phyloP scores from a whole-genome alignment of 2,888 invertebrate species.

The Dorcus hopei region DNA sequence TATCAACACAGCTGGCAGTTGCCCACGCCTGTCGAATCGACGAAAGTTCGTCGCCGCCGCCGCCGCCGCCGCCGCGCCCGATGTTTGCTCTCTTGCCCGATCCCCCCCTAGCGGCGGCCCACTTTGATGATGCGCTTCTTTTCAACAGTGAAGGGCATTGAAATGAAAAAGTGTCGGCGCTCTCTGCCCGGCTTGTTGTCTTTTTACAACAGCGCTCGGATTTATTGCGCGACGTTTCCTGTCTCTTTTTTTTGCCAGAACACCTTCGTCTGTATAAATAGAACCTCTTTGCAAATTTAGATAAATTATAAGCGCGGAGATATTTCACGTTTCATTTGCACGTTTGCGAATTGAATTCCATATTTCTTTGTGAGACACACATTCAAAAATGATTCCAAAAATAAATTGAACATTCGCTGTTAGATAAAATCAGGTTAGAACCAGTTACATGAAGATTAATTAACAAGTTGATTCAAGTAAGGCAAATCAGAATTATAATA shows the following conservation, averaged over 20 bases:
- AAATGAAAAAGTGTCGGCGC: conserved; percentile 22
- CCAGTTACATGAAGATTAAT: too few relatives aligned
- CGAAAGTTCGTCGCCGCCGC: conserved; percentile 16
- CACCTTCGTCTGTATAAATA: too few relatives aligned
- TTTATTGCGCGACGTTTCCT: conserved; percentile 1
- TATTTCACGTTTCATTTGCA: not conserved
- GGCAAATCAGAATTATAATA: too few relatives aligned
- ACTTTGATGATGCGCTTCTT: conserved; percentile 21
- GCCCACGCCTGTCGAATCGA: conserved; percentile 23
- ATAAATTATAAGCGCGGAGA: not conserved
- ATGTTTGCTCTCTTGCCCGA: conserved; percentile 16
- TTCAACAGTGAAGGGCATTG: conserved; percentile 18
- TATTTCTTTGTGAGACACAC: too few relatives aligned
- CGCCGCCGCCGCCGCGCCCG: conserved; percentile 12
- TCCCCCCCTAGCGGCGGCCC: conserved; percentile 15
- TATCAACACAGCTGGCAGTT: conserved; percentile 23
- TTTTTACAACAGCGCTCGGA: conserved; percentile 11
- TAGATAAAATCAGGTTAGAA: too few relatives aligned
- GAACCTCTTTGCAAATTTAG: not conserved
- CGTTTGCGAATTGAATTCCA: not conserved
- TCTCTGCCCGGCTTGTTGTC: conserved; percentile 16
- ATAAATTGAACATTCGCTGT: too few relatives aligned
- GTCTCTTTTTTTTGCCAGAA: not conserved
- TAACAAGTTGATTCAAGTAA: too few relatives aligned
- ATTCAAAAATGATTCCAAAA: too few relatives aligned